Evolutionary conservation across 2,888 invertebrate genomes (phyloP).

Genomic region (Hoplodrina ambigua): DNA sequence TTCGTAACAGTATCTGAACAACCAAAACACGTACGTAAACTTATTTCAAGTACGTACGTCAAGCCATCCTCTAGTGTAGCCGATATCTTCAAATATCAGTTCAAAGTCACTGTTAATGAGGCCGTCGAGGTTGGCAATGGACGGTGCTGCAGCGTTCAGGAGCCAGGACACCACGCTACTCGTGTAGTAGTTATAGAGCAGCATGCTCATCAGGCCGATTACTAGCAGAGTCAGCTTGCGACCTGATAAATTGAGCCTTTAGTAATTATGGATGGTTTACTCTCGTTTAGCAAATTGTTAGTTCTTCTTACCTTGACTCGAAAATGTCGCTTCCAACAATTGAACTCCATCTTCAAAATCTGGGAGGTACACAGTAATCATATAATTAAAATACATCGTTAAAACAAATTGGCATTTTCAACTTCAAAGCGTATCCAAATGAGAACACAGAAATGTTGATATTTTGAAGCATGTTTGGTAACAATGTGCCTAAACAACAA

Average conservation of each 20-base stretch:
- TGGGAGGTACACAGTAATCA: constrained; percentile 59
- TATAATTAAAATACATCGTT: constrained; percentile 17
- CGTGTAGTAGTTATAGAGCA: constrained; percentile 91
- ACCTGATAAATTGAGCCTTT: constrained; percentile 65
- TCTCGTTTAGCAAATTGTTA: not conserved
- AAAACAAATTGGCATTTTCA: constrained; percentile 9
- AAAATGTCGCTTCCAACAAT: constrained; percentile 69
- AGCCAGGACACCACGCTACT: constrained; percentile 91
- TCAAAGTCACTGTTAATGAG: constrained; percentile 87
- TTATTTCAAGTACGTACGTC: constrained; percentile 70
- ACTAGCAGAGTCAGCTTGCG: constrained; percentile 79
- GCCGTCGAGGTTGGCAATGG: constrained; percentile 84
- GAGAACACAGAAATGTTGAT: constrained; percentile 13
- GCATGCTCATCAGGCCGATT: constrained; percentile 82
- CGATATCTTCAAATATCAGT: constrained; percentile 88
- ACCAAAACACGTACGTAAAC: not conserved
- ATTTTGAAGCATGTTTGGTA: constrained; percentile 7
- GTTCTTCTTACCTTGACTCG: constrained; percentile 78
- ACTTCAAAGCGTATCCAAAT: constrained; percentile 21
- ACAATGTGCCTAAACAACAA: not conserved
- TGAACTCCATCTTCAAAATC: constrained; percentile 82
- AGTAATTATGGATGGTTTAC: not conserved
- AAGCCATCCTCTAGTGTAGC: constrained; percentile 86
- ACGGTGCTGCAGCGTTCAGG: constrained; percentile 86
- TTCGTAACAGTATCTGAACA: not conserved